phyloP scores from a whole-genome alignment of 1,140 invertebrate genomes.

The Trinorchestia longiramus region DNA sequence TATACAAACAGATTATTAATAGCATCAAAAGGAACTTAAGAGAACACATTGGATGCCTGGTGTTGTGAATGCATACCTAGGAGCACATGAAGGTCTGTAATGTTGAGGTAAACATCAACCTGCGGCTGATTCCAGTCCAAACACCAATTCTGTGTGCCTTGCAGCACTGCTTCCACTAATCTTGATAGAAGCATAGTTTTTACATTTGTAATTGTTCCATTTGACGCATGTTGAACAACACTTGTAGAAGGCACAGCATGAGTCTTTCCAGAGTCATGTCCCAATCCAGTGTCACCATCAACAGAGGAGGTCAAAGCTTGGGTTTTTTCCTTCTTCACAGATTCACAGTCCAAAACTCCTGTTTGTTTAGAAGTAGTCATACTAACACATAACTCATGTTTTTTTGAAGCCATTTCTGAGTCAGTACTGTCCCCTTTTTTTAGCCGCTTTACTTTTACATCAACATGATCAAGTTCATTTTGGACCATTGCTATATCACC shows the following conservation, averaged over 20 bases:
- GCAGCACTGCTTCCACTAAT: not conserved
- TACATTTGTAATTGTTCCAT: not conserved
- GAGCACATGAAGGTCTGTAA: slow-evolving; percentile 19
- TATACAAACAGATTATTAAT: no score
- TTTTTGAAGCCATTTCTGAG: not conserved
- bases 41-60: not conserved
- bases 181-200: not conserved
- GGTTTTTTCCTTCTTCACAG: not conserved
- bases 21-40: not conserved
- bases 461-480: not conserved
- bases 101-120: slow-evolving; percentile 35
- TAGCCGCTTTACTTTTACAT: not conserved
- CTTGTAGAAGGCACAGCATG: not conserved
- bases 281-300: not conserved
- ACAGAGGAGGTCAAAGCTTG: not conserved
- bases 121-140: slow-evolving; percentile 7
- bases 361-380: not conserved
- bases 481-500: not conserved
- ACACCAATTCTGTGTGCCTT: not conserved
- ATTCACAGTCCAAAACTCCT: not conserved
- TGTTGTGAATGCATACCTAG: not conserved
- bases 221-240: not conserved
- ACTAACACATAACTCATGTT: not conserved
- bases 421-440: not conserved
- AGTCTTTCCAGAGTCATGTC: not conserved